A percentile compares a stretch with the other conserved stretches of the same genome.
Conservation (phyloP, 2,113 vertebrate genomes). For the Syrmaticus mikado region DNA sequence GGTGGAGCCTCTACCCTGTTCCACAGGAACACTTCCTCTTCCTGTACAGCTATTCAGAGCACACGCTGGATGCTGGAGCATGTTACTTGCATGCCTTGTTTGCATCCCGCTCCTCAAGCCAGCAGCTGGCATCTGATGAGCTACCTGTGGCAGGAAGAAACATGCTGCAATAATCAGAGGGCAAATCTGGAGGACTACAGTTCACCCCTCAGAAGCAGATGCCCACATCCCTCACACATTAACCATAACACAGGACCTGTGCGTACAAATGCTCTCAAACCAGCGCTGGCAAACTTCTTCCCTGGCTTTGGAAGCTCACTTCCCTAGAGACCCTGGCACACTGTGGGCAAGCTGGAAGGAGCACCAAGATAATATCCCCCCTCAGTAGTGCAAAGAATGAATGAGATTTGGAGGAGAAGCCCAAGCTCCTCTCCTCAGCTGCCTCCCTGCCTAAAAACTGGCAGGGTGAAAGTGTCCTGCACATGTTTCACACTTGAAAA, state of each 20-base stretch:
- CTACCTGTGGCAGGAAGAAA: conserved; percentile 60
- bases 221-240: neutral
- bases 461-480: neutral
- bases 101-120: conserved; percentile 31
- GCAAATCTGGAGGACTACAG: conserved; percentile 46
- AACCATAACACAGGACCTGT: neutral
- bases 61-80: neutral
- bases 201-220: conserved; percentile 10
- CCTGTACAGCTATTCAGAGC: conserved; percentile 12
- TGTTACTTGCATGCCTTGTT: conserved; percentile 24
- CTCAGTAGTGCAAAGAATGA: neutral
- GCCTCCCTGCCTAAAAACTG: neutral
- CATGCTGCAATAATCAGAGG: conserved; percentile 42
- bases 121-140: conserved; percentile 36
- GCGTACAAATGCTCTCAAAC: neutral
- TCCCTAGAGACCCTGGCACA: neutral
- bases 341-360: neutral
- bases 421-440: neutral
- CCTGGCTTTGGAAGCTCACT: neutral
- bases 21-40: conserved; percentile 50
- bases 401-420: neutral
- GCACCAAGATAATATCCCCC: neutral
- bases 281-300: conserved; percentile 6
- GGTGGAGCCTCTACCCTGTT: conserved; percentile 22
- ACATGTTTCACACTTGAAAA: neutral